Base-by-base conservation (phyloP, 2,113 vertebrate genomes). In the Pipra filicauda region DNA sequence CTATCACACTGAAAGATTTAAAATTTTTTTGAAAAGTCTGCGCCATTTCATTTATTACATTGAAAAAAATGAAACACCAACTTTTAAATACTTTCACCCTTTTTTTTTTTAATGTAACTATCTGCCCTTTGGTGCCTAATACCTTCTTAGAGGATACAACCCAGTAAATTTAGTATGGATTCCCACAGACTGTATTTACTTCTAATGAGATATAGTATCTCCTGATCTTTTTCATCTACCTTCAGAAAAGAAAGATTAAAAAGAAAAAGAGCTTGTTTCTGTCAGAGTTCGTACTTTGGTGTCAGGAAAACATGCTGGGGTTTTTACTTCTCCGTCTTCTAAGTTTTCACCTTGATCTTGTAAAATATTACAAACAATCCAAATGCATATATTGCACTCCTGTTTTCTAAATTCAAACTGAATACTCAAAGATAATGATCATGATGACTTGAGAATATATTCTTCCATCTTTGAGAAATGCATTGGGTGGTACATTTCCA, bases 161-260 rank as follows among this genome's bases (percentile, higher is more conserved):
- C 72, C 94, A 70, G 91, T 88, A 93, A 95, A 97, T 97, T 95
- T 95, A 96, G 81, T 82, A 96, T 58, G 52, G 62, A 91, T 98
- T 95, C 83, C 65, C 73, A 91, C 85, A 95, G 72, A 95, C 92
- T 96, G 54, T 87, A 92, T 94, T 98, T 98, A 93, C 87, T 97
- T 97, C 94, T 98, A 97, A 98, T 97, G 92, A 98, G 96, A 95
- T 69, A 77, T 78, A 92, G 79, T 81, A 96, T 90, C 85, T 93
- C 92, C 95, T 95, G 88, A 97, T 97, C 91, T 97, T 97, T 98
- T 96, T 97, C 95, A 97, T 97, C 95, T 98, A 91, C 85, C 96
- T 97, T 98, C 93, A 96, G 93, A 97, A 91, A 96, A 94, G 91
- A 95, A 95, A 93, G 84, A 96, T 97, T 73, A 91, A 88, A 97